Conservation (phyloP, 2,888 invertebrate genomes). For the Keiferia lycopersicella region DNA sequence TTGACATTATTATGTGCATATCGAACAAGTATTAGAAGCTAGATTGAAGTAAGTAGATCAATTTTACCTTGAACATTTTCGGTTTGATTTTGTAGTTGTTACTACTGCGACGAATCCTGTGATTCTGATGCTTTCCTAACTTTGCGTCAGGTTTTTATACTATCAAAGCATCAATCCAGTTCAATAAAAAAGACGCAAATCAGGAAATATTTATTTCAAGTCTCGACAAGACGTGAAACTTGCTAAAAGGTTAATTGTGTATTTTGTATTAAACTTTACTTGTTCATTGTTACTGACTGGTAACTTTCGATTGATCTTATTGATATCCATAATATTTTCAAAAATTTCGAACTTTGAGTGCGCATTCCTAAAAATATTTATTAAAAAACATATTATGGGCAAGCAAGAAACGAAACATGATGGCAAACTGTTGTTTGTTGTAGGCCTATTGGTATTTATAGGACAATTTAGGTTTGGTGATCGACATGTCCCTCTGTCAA, state of each 20-base stretch:
- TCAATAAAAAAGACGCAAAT: slow-evolving; percentile 28
- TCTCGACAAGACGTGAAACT: slow-evolving; percentile 25
- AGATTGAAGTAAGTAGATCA: background rate
- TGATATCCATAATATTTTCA: background rate
- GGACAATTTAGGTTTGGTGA: background rate
- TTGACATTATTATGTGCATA: slow-evolving; percentile 8
- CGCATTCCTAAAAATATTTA: no score
- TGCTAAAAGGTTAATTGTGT: slow-evolving; percentile 32
- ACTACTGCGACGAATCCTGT: slow-evolving; percentile 54
- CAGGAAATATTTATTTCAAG: slow-evolving; percentile 34
- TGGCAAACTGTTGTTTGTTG: no score
- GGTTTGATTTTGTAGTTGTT: slow-evolving; percentile 43
- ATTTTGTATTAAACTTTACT: slow-evolving; percentile 12
- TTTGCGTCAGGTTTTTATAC: slow-evolving; percentile 50
- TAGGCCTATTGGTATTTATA: background rate
- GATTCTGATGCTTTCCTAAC: slow-evolving; percentile 44
- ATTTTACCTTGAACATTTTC: slow-evolving; percentile 67
- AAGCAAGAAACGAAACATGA: no score
- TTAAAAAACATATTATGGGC: no score
- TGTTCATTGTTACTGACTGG: slow-evolving; percentile 23
- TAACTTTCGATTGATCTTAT: slow-evolving; percentile 8
- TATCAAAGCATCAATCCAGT: slow-evolving; percentile 33
- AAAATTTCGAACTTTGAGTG: no score
- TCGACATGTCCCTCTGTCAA: background rate
- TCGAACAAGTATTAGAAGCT: background rate